These are phyloP conservation scores for Trachelus troglodyta DNA, from an alignment of 2,888 invertebrate genomes.

Conservation along the genomic window DNA sequence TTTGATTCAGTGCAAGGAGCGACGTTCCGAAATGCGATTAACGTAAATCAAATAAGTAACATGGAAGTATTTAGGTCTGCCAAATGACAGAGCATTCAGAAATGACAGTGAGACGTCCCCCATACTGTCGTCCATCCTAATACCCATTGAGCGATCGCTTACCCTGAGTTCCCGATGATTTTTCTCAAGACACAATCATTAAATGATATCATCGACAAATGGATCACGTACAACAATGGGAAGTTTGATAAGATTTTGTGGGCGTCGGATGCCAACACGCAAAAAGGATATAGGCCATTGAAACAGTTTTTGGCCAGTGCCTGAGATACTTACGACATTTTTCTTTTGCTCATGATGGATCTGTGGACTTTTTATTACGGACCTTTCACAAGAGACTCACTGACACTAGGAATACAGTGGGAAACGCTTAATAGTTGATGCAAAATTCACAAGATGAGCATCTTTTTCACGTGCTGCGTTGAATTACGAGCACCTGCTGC, in stretches of 20 bases:
- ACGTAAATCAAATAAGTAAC: conserved; percentile 19
- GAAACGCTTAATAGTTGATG: background rate
- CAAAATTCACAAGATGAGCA: background rate
- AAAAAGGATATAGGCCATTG: background rate
- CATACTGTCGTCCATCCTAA: background rate
- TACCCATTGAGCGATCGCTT: background rate
- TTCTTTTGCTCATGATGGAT: conserved; percentile 59
- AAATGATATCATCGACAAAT: background rate
- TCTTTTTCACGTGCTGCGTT: background rate
- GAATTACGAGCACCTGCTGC: conserved; percentile 9
- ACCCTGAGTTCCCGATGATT: background rate
- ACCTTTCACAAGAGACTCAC: background rate
- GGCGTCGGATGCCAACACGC: conserved; percentile 1
- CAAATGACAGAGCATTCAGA: conserved; percentile 4
- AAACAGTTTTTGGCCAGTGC: background rate
- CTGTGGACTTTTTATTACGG: background rate
- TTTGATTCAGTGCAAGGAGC: background rate
- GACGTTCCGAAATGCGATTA: conserved; percentile 14
- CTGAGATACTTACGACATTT: conserved; percentile 63
- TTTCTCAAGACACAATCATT: background rate
- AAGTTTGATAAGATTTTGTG: conserved; percentile 15
- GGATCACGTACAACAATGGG: background rate
- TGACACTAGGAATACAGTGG: background rate
- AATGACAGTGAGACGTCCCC: background rate
- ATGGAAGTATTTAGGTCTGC: background rate